Conservation (phyloP, 1,140 invertebrate genomes). For the Saccostrea cuccullata region DNA sequence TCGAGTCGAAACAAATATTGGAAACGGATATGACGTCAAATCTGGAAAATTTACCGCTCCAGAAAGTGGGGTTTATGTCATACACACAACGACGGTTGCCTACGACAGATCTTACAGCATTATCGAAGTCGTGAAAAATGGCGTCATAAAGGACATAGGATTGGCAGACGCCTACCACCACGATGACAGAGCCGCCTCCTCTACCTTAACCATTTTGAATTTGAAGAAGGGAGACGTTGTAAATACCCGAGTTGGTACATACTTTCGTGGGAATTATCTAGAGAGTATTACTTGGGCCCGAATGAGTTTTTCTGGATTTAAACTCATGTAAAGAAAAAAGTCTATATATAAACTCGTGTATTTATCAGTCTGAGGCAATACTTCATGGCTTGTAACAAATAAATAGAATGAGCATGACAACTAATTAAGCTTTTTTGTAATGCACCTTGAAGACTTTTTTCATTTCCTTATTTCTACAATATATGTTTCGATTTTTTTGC, state of each 20-base stretch:
- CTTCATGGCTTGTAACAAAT: too few species aligned
- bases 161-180: slow-evolving; percentile 40
- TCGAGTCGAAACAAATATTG: slow-evolving; percentile 42
- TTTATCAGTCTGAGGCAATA: too few species aligned
- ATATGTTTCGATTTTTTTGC: too few species aligned
- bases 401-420: too few species aligned
- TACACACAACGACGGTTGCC: slow-evolving; percentile 7
- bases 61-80: slow-evolving; percentile 41
- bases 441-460: too few species aligned
- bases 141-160: not conserved
- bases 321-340: not conserved
- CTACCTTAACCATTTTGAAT: not conserved
- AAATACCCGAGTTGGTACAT: not conserved
- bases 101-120: not conserved
- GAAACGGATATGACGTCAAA: slow-evolving; percentile 42
- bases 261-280: not conserved
- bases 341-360: too few species aligned
- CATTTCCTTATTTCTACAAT: too few species aligned
- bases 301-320: not conserved
- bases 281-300: not conserved
- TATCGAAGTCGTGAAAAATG: slow-evolving; percentile 20
- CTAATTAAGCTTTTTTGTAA: too few species aligned
- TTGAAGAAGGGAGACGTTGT: not conserved
- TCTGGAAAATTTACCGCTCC: slow-evolving; percentile 48
- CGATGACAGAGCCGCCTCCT: not conserved